Base-by-base conservation (phyloP, 2,888 invertebrate genomes). In the Dascillus cervinus region DNA sequence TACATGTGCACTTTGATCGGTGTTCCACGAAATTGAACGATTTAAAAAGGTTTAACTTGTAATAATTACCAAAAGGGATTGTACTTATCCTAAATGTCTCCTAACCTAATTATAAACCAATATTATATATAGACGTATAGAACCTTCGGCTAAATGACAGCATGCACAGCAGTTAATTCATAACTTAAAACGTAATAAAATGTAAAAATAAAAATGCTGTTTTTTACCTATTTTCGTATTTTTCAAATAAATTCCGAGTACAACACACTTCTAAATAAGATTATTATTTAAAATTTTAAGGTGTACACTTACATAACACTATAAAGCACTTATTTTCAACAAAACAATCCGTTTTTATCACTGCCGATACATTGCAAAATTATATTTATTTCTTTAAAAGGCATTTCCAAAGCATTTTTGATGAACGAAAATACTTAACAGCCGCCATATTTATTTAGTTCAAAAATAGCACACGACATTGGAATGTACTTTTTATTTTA, bases 361-460 rank as follows among this genome's bases (percentile, higher is more conserved):
- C 25, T 40, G 27, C 21, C 19, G 38, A 36, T 38, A 31, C 31
- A 30, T 34, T 19, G 28, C 37, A 23, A 26, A 41, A 34, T 32
- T 37, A 34, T 32, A 34, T 41, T 37, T 39, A 36, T 32, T 26
- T 19, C 13, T 36, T 23, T 33, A 29, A 31, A 32, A 25, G 41
- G 39, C 42, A 47, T 51, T 50, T 50, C 49, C 44, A 46, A 43
- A 49, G 44, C 52, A 48, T 49, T 53, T 55, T 53, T 49, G 49
- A 50, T 40, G 40, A 44, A 42, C 48, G 47, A 48, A 51, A 53
- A 50, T 48, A 46, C 49, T 45, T 46, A 42, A 45, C 39, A 34
- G 44, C 46, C 58, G 60, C 62, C 62, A 62, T 62, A 50, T 59
- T 60, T 58, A 54, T 54, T 55, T 52, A 45, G 55, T 57, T 56